A percentile compares a stretch with the other conserved stretches of the same genome.
Conservation (phyloP, 2,113 vertebrate species). For the Microcebus lehilahytsara region DNA sequence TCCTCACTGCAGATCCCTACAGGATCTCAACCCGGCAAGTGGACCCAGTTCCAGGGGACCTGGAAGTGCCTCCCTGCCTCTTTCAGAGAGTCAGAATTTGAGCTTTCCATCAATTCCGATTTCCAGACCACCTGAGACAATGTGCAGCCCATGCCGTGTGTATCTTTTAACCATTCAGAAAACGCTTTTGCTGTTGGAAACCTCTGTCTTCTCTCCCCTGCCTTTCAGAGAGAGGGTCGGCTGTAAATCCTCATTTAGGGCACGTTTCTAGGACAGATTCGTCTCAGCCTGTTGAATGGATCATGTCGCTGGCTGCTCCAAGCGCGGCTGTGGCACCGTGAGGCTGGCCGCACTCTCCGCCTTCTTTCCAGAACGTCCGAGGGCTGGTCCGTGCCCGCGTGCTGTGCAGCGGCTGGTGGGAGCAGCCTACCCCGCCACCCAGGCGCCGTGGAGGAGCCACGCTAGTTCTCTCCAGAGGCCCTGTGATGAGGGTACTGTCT, state of each 20-base stretch:
- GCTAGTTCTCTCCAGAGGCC: neutral
- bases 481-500: neutral
- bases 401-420: neutral
- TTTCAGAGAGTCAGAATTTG: neutral
- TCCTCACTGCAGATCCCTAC: neutral
- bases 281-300: neutral
- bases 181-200: neutral
- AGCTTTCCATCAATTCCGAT: neutral
- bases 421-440: neutral
- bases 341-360: too few species aligned
- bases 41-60: neutral
- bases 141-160: rapidly evolving
- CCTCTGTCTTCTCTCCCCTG: neutral
- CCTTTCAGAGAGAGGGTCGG: neutral
- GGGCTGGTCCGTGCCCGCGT: too few species aligned
- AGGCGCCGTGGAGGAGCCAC: neutral
- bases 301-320: neutral
- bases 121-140: neutral
- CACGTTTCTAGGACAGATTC: neutral
- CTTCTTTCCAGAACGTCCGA: too few species aligned
- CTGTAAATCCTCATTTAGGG: neutral
- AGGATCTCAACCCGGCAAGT: neutral
- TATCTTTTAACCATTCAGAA: neutral
- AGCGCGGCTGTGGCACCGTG: neutral
- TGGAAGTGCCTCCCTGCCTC: neutral